Percentiles rank a stretch among this genome's conserved stretches.
These are phyloP conservation scores for Phycodurus eques DNA, from an alignment of 2,113 vertebrate species.

Conservation along the genomic window DNA sequence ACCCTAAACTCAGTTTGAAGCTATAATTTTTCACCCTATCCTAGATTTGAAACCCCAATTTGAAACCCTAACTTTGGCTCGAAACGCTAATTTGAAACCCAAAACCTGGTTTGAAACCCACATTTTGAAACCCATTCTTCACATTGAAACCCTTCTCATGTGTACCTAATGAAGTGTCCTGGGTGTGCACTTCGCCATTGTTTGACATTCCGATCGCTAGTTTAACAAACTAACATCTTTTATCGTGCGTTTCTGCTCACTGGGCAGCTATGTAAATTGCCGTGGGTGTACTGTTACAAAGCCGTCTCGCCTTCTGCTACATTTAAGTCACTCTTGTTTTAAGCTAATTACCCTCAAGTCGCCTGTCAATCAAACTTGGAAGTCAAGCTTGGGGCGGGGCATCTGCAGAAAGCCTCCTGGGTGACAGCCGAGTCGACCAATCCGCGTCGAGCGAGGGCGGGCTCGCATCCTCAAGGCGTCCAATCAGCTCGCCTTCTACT, in stretches of 20 bases:
- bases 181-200: no score
- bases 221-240: neutral
- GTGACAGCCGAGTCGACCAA: slow-evolving; percentile 55
- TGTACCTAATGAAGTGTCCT: neutral
- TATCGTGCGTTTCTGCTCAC: neutral
- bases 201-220: neutral
- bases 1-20: no score
- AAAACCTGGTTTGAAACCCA: neutral
- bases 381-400: neutral
- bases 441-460: slow-evolving; percentile 42
- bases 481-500: slow-evolving; percentile 52
- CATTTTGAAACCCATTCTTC: no score
- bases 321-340: slow-evolving; percentile 2
- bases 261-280: no score
- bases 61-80: no score
- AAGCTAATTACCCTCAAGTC: slow-evolving; percentile 3
- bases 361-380: slow-evolving; percentile 5
- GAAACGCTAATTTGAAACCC: no score
- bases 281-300: neutral
- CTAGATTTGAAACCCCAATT: no score
- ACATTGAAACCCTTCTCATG: no score
- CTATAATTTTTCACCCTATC: no score
- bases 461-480: slow-evolving; percentile 12
- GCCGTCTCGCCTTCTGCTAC: neutral
- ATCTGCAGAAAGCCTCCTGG: slow-evolving; percentile 2